These are phyloP conservation scores for Aplodontia rufa DNA, from an alignment of 2,113 vertebrate genomes.

Conservation along the genomic window DNA sequence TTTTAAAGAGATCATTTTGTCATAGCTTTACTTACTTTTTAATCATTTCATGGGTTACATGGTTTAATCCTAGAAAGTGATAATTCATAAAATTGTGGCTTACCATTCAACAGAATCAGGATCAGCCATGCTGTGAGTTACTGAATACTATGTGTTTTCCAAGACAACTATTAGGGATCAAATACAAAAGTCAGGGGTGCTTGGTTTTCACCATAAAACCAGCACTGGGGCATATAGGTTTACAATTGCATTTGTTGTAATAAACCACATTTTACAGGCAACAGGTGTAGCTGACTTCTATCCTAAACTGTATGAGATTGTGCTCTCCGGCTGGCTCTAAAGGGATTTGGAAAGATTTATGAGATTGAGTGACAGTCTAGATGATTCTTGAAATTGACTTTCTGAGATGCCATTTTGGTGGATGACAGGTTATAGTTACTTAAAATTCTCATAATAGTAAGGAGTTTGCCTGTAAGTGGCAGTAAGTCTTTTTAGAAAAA, in stretches of 20 bases:
- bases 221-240: neutral
- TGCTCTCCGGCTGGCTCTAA: slow-evolving; percentile 48
- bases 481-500: neutral
- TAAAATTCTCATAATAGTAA: slow-evolving; percentile 24
- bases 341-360: slow-evolving; percentile 71
- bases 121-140: neutral
- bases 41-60: slow-evolving; percentile 24
- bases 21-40: slow-evolving; percentile 58
- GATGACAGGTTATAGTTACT: slow-evolving; percentile 47
- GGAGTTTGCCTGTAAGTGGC: slow-evolving; percentile 44
- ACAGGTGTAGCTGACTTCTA: slow-evolving; percentile 65
- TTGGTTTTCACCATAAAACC: slow-evolving; percentile 49
- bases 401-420: slow-evolving; percentile 62
- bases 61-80: slow-evolving; percentile 44
- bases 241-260: slow-evolving; percentile 54
- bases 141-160: neutral
- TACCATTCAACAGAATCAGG: slow-evolving; percentile 22
- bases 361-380: slow-evolving; percentile 55
- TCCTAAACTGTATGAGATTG: slow-evolving; percentile 49
- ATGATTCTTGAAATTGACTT: slow-evolving; percentile 72
- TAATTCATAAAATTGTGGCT: neutral
- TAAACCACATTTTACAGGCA: slow-evolving; percentile 58
- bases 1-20: slow-evolving; percentile 35
- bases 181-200: neutral
- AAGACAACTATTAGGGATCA: neutral